Conservation (phyloP, 2,113 vertebrate species). For the Cavia porcellus region DNA sequence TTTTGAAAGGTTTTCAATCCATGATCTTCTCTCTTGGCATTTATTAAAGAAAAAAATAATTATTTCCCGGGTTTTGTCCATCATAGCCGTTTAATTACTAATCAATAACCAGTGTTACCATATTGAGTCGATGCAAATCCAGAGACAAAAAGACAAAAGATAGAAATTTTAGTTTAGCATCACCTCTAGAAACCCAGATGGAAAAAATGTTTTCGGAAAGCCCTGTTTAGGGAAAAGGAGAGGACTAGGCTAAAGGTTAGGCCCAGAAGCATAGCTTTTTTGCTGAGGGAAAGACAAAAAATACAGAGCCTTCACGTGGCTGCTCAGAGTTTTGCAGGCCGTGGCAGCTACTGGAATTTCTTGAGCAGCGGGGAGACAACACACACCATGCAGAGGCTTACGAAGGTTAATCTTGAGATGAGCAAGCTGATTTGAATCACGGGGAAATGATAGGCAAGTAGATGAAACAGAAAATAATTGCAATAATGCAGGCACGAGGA, state of each 20-base stretch:
- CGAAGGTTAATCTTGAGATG: not conserved
- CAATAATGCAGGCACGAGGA: not conserved
- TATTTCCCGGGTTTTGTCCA: not conserved
- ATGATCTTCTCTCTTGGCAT: not conserved
- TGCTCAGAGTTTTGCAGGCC: not conserved
- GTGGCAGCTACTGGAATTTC: not conserved
- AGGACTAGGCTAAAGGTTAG: not conserved
- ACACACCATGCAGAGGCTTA: not conserved
- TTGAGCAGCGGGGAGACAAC: not conserved
- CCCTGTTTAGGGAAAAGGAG: not conserved
- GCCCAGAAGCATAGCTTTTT: not conserved
- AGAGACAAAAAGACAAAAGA: not conserved
- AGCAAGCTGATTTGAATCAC: not conserved
- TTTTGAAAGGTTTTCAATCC: not conserved
- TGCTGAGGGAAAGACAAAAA: not conserved
- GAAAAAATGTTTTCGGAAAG: not conserved
- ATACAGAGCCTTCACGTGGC: not conserved
- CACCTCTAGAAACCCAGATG: not conserved
- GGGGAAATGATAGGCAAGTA: not conserved
- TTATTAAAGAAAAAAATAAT: constrained; percentile 32
- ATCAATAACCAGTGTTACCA: not conserved
- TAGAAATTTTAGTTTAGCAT: not conserved
- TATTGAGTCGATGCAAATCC: not conserved
- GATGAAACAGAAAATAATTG: not conserved
- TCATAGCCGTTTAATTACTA: not conserved